Percentiles rank a stretch among this genome's conserved stretches.
Conservation (phyloP, 2,113 vertebrate species). For the Riparia riparia region DNA sequence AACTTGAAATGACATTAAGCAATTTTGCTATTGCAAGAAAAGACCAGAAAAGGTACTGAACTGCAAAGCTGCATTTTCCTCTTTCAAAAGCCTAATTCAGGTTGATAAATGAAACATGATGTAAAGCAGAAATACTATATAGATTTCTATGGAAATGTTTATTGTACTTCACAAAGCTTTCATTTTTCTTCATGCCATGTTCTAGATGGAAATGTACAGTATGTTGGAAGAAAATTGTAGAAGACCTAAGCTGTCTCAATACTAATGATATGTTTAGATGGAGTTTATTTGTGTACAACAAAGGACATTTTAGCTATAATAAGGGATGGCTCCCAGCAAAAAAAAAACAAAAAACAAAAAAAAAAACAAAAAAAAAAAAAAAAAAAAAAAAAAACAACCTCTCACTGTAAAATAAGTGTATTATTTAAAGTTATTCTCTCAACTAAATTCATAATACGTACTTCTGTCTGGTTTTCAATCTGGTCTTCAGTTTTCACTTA, state of each 20-base stretch:
- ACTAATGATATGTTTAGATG: background rate
- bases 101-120: constrained; percentile 60
- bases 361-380: too few relatives aligned
- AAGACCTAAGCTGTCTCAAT: background rate
- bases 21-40: constrained; percentile 67
- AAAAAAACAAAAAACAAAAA: too few relatives aligned
- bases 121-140: constrained; percentile 47
- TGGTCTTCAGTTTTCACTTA: background rate
- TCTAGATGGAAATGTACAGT: background rate
- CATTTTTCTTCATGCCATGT: constrained; percentile 29
- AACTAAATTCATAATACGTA: background rate
- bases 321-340: background rate
- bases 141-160: constrained; percentile 42
- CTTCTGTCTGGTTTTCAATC: background rate
- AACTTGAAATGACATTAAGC: constrained; percentile 76
- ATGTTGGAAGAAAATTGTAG: background rate
- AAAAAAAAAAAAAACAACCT: too few relatives aligned
- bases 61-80: constrained; percentile 43
- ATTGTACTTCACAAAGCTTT: constrained; percentile 34
- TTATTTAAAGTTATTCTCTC: background rate
- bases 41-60: constrained; percentile 50
- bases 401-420: background rate
- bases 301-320: background rate
- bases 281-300: background rate
- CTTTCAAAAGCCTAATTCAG: constrained; percentile 56